phyloP scores from a whole-genome alignment of 64 coral and sea anemone genomes.

The Montipora capricornis region DNA sequence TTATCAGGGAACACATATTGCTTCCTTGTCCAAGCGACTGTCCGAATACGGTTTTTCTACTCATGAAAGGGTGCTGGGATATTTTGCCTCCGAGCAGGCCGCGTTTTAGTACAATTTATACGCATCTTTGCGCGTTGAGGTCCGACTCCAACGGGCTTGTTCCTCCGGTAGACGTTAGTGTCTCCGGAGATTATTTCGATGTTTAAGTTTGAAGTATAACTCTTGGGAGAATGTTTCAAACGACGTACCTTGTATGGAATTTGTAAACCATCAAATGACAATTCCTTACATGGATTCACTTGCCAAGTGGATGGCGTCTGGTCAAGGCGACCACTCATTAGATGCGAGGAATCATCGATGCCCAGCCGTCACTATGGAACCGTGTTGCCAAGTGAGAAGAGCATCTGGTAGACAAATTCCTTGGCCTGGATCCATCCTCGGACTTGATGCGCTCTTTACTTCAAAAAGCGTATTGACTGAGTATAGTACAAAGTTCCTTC shows the following conservation, averaged over 20 bases:
- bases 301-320: no score
- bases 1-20: conserved; percentile 75
- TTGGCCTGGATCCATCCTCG: neutral
- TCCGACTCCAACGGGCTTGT: conserved; percentile 35
- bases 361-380: neutral
- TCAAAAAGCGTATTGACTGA: neutral
- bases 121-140: conserved; percentile 57
- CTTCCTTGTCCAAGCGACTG: conserved; percentile 79
- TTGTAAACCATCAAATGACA: neutral
- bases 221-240: neutral
- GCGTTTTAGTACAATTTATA: conserved; percentile 83
- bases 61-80: conserved; percentile 97
- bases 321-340: no score
- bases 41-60: conserved; percentile 67
- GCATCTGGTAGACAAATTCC: no score
- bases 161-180: neutral
- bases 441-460: neutral
- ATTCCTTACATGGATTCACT: no score
- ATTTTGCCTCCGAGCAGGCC: conserved; percentile 87
- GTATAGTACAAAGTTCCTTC: no score
- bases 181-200: neutral
- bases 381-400: neutral
- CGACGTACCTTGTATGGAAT: neutral
- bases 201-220: neutral
- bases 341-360: neutral